Conservation (phyloP, 2,888 invertebrate genomes). For the Eulithis prunata region DNA sequence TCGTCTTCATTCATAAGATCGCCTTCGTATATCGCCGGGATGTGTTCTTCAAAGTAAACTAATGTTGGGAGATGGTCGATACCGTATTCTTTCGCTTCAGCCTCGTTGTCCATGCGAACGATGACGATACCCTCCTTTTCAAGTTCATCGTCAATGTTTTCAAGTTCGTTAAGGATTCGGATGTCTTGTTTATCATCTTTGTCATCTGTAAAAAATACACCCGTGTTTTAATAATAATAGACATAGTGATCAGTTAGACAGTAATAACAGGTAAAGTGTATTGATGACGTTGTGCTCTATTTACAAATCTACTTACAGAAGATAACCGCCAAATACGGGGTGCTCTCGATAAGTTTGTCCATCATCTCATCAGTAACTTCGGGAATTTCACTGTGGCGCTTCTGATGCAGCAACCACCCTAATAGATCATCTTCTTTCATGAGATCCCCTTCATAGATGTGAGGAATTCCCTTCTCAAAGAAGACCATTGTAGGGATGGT, state of each 20-base stretch:
- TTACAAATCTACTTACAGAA: slow-evolving; percentile 89
- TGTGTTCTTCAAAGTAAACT: slow-evolving; percentile 95
- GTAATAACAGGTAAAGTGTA: too few relatives aligned
- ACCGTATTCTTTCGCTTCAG: slow-evolving; percentile 95
- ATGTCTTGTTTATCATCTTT: slow-evolving; percentile 96
- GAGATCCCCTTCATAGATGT: slow-evolving; percentile 92
- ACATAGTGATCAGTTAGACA: too few relatives aligned
- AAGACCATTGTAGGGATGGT: slow-evolving; percentile 91
- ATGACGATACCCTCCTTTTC: slow-evolving; percentile 96
- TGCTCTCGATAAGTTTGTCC: slow-evolving; percentile 92
- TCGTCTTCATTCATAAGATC: slow-evolving; percentile 96
- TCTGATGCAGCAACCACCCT: slow-evolving; percentile 96
- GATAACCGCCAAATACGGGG: slow-evolving; percentile 93
- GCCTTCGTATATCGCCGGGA: slow-evolving; percentile 95
- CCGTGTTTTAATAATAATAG: neutral
- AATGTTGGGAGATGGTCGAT: slow-evolving; percentile 94
- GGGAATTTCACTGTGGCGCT: slow-evolving; percentile 95
- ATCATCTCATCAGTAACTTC: slow-evolving; percentile 97
- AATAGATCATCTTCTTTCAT: slow-evolving; percentile 95
- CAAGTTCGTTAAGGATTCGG: slow-evolving; percentile 93
- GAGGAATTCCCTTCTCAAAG: slow-evolving; percentile 89
- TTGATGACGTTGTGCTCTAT: too few relatives aligned
- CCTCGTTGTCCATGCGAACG: slow-evolving; percentile 94
- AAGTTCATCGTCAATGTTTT: slow-evolving; percentile 96
- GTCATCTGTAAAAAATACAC: slow-evolving; percentile 86